A percentile compares a stretch with the other conserved stretches of the same genome.
These are phyloP conservation scores for Ephydatia muelleri DNA, from an alignment of 37 sponge, comb jelly and placozoan species.

Conservation along the genomic window DNA sequence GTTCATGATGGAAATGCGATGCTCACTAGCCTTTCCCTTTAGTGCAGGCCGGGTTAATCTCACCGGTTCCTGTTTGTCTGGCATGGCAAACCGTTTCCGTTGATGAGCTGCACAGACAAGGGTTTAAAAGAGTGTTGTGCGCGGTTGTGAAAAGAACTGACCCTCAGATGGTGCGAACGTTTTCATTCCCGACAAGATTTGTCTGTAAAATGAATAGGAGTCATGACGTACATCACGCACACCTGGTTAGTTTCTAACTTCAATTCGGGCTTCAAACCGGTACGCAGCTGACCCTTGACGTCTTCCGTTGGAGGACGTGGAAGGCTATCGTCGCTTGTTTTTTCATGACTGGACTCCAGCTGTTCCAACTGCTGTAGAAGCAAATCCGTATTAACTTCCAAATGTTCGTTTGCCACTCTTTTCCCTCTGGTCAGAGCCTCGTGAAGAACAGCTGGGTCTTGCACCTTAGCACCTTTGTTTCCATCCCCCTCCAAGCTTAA, in stretches of 20 bases:
- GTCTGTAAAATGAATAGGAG: slow-evolving; percentile 1
- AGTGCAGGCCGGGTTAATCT: neutral
- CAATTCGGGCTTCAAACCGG: neutral
- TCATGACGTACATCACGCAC: neutral
- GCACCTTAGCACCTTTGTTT: neutral
- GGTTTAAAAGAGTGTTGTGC: neutral
- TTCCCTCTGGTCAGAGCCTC: neutral
- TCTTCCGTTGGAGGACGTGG: neutral
- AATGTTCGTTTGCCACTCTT: neutral
- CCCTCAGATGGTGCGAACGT: slow-evolving; percentile 7
- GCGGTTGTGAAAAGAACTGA: neutral
- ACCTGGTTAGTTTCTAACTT: neutral
- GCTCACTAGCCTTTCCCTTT: slow-evolving; percentile 2
- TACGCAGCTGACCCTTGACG: neutral
- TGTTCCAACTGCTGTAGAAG: neutral
- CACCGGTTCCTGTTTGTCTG: neutral
- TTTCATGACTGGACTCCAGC: neutral
- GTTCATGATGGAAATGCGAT: neutral
- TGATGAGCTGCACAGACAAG: slow-evolving; percentile 4
- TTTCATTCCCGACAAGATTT: slow-evolving; percentile 14
- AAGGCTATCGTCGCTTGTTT: neutral
- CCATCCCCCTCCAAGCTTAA: neutral
- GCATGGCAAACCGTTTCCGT: slow-evolving; percentile 8
- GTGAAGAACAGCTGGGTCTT: neutral
- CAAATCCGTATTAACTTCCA: neutral